Base-by-base conservation (phyloP, 1,140 invertebrate genomes). In the Dendrolimus punctatus region DNA sequence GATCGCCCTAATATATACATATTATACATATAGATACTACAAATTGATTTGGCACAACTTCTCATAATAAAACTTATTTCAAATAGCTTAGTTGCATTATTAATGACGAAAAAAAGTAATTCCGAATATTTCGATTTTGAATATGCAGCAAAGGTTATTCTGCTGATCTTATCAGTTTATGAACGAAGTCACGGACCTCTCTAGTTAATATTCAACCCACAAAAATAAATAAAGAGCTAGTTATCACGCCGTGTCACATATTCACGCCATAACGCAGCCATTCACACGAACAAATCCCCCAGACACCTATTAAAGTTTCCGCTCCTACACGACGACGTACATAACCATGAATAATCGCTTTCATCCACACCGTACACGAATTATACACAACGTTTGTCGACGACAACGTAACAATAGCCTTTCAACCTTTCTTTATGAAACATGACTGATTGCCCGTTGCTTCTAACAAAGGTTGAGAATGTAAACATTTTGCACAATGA, bases 391-490 rank as follows among this genome's bases (percentile, higher is more conserved):
- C 48, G 49, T 60, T 64, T 60, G 66, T 67, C 61, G 52, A 51
- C 52, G 53, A 59, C 57, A 68, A 56, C 53, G 60, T 57, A 62
- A 80, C 73, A 79, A 76, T 75, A 63, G 62, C 71, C 68, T 62
- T 71, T 62, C 66, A 62, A 63, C 66, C 69, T 66, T 58, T 49
- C 76, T 77, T 76, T 77, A 76, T 67, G 75, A 57, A 67, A 70
- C 74, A 72, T 83, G 77, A 80, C 74, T 80, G 73, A 83, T 83
- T 75, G 72, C 72, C 64, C 66, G 67, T 73, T 69, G 62, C 57
- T 65, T 60, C 70, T 63, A 64, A 77, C 76, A 73, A 80, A 77
- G 68, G 57, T 45, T 60, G 58, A 58, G 66, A 68, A 76, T 68
- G 70, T 71, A 78, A 78, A 73, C 71, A 76, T 73, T 75, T 54